Conservation (phyloP, 1,140 invertebrate genomes). For the Philopotamus ludificatus region DNA sequence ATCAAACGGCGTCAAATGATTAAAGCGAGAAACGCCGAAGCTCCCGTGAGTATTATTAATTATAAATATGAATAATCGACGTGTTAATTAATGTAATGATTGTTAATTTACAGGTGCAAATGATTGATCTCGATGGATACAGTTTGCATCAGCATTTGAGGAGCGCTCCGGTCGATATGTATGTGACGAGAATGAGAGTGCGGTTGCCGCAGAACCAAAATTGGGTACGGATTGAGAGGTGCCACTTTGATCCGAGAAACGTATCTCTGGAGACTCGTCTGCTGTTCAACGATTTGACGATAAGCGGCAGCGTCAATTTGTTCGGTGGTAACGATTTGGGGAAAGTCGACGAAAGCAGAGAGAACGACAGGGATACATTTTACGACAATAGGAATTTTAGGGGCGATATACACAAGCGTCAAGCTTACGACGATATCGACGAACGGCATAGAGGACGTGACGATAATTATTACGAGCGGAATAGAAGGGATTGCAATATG, state of each 20-base stretch:
- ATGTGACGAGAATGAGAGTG: slow-evolving; percentile 63
- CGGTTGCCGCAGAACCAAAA: slow-evolving; percentile 60
- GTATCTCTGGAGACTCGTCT: slow-evolving; percentile 73
- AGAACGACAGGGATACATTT: slow-evolving; percentile 34
- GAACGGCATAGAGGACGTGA: slow-evolving; percentile 19
- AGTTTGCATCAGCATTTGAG: slow-evolving; percentile 62
- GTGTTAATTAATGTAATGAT: neutral
- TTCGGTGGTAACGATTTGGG: slow-evolving; percentile 52
- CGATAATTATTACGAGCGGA: slow-evolving; percentile 43
- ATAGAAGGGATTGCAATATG: slow-evolving; percentile 69
- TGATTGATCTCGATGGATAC: slow-evolving; percentile 63
- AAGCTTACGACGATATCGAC: slow-evolving; percentile 17
- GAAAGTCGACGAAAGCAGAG: slow-evolving; percentile 24
- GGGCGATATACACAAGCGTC: slow-evolving; percentile 45
- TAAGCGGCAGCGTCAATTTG: slow-evolving; percentile 71
- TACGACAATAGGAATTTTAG: slow-evolving; percentile 35
- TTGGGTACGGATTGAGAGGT: slow-evolving; percentile 71
- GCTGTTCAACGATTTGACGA: slow-evolving; percentile 73
- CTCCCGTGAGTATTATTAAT: slow-evolving; percentile 46
- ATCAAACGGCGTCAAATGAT: slow-evolving; percentile 56
- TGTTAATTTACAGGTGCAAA: slow-evolving; percentile 53
- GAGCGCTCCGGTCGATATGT: slow-evolving; percentile 63
- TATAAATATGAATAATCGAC: neutral
- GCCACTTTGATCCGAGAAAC: slow-evolving; percentile 70
- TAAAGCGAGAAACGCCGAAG: slow-evolving; percentile 55